Base-by-base conservation (phyloP, 37 sponge, comb jelly and placozoan species). In the Petrosia ficiformis region DNA sequence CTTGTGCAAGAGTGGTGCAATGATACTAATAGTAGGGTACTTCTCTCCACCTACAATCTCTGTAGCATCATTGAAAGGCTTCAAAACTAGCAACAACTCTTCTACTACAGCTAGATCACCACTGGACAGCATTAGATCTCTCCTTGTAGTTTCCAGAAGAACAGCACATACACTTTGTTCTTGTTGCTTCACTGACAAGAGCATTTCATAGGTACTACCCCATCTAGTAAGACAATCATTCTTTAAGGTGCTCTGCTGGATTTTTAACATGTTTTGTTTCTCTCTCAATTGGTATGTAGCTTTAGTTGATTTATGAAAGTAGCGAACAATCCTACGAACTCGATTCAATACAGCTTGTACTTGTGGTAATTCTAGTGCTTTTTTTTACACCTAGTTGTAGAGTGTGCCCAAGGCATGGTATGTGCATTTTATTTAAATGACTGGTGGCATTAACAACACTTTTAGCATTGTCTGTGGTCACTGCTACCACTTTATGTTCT, bases 121-220 rank as follows among this genome's bases (percentile, higher is more conserved):
- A 61, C 32, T 34, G 29, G 65, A 33, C 32, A 10, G 65, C 65
- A 61, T 61, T 10, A 61, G 32, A 61, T 61, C 65, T 14, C 65
- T 31, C 29, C 65, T 14, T 4, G 26, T 41, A 21, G 74, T 32
- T 24, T 60, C 75, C 29, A 67, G 43, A 36, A 78, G 79, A 28
- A 70, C 42, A 4, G 79, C 68, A 67, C 70, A 78, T 38, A 74
- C 28, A 4, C 70, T 54, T 26, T 78, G 70, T 34, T 78, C 57
- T 40, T 81, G 82, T 21, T 29, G 42, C 8, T 74, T 37, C 3
- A 81, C 40, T 8, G 67, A 10, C 59, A 61, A 42, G 29, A 76
- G 11, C 82, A 81, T 77, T 4, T 81, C 59, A 61, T 60, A 81
- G 26, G 74, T 35, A n/a, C 74, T 63, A 38, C 63, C 61, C 82